A percentile compares a stretch with the other conserved stretches of the same genome.
Conservation (phyloP, 1,140 invertebrate species). For the Parasteatoda tepidariorum region DNA sequence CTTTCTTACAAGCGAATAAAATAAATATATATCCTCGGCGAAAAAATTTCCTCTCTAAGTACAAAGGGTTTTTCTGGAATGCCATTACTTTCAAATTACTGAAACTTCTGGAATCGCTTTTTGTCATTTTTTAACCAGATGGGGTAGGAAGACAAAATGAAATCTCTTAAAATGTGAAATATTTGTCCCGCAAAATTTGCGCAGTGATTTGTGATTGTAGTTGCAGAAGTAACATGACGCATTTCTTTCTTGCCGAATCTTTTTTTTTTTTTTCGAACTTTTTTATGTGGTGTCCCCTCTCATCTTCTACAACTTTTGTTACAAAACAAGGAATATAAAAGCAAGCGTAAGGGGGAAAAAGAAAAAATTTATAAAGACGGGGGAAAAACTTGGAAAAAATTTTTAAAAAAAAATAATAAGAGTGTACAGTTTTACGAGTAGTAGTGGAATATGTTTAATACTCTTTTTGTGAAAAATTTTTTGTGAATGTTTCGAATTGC, state of each 20-base stretch:
- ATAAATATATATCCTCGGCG: background rate
- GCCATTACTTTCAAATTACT: constrained; percentile 21
- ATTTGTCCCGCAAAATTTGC: constrained; percentile 42
- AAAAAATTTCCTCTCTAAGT: background rate
- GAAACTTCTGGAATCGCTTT: background rate
- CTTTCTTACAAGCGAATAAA: background rate
- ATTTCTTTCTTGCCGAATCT: background rate
- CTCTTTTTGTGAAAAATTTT: too few relatives aligned
- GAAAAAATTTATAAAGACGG: background rate
- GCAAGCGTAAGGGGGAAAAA: background rate
- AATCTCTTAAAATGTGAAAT: constrained; percentile 44
- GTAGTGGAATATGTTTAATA: too few relatives aligned
- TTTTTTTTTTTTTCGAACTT: background rate
- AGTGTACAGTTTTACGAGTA: too few relatives aligned
- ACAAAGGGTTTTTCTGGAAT: constrained; percentile 5
- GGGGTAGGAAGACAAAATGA: constrained; percentile 20
- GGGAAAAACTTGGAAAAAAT: too few relatives aligned
- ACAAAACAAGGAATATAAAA: background rate
- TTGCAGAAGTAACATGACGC: background rate
- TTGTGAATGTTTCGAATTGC: too few relatives aligned
- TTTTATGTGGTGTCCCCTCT: background rate
- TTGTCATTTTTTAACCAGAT: background rate
- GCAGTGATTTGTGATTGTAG: constrained; percentile 39
- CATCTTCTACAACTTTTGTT: background rate
- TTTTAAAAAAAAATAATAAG: too few relatives aligned